Evolutionary conservation across 1,140 invertebrate species (phyloP).

Genomic region (Mylabris phalerata): DNA sequence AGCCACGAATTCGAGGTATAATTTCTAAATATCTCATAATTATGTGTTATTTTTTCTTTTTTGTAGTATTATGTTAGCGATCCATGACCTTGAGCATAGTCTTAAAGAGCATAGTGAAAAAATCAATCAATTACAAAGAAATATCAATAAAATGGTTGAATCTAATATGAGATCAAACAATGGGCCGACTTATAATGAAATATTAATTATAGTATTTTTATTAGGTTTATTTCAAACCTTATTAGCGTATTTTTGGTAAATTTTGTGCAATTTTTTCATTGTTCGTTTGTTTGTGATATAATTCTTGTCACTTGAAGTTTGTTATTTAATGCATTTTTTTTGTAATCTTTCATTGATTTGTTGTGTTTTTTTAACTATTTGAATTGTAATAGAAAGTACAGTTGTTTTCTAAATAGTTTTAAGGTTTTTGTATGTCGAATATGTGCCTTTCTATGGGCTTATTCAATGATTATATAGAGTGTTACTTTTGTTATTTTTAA

Average conservation of each 20-base stretch:
- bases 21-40: not conserved
- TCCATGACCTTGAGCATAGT: slow-evolving; percentile 32
- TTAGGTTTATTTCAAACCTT: slow-evolving; percentile 23
- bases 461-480: not conserved
- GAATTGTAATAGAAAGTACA: no score
- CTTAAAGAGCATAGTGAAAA: slow-evolving; percentile 31
- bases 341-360: no score
- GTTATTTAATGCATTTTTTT: no score
- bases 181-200: slow-evolving; percentile 6
- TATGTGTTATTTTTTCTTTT: not conserved
- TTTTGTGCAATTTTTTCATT: slow-evolving; percentile 16
- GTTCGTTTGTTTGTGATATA: slow-evolving; percentile 11
- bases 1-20: slow-evolving; percentile 23
- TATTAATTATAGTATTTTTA: slow-evolving; percentile 18
- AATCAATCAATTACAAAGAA: slow-evolving; percentile 30
- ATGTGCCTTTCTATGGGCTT: slow-evolving; percentile 10
- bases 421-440: no score
- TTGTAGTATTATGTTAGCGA: slow-evolving; percentile 33
- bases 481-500: no score
- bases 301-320: slow-evolving; percentile 6
- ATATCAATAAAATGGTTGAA: slow-evolving; percentile 20
- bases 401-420: no score
- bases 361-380: no score
- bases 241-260: slow-evolving; percentile 21
- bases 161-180: slow-evolving; percentile 2